phyloP scores from a whole-genome alignment of 2,888 invertebrate species.

The Troilus luridus region DNA sequence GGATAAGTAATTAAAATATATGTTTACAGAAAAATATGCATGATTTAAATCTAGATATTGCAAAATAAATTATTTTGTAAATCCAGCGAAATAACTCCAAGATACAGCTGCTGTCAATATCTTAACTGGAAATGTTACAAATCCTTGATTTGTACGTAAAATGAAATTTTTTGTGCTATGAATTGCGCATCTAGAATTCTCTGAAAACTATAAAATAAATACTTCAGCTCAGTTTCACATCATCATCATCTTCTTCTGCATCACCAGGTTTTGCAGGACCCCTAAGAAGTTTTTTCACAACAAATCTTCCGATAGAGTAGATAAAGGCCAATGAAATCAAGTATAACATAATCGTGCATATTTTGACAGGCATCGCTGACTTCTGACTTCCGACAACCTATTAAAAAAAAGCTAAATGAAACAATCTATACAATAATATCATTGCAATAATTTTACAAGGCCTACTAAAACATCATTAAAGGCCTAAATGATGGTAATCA shows the following conservation, averaged over 20 bases:
- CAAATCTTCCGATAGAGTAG: slow-evolving; percentile 68
- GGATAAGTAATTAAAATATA: background rate
- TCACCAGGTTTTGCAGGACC: slow-evolving; percentile 24
- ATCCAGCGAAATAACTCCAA: background rate
- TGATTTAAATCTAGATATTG: background rate
- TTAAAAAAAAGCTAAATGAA: background rate
- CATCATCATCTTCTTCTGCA: slow-evolving; percentile 53
- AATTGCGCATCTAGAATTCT: slow-evolving; percentile 25
- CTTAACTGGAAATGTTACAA: slow-evolving; percentile 14
- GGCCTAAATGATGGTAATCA: too few relatives aligned
- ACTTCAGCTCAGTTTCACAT: slow-evolving; percentile 58
- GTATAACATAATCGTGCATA: slow-evolving; percentile 70
- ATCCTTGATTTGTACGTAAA: slow-evolving; percentile 27
- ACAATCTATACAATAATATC: too few relatives aligned
- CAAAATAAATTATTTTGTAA: background rate
- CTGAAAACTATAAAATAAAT: slow-evolving; percentile 11
- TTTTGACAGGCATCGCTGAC: slow-evolving; percentile 67
- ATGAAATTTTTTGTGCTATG: slow-evolving; percentile 24
- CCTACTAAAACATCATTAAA: too few relatives aligned
- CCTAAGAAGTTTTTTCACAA: slow-evolving; percentile 40
- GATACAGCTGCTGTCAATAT: slow-evolving; percentile 22
- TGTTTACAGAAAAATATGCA: slow-evolving; percentile 36
- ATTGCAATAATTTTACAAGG: too few relatives aligned
- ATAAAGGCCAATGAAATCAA: slow-evolving; percentile 71
- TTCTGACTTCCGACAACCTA: slow-evolving; percentile 65